phyloP scores from a whole-genome alignment of 1,140 invertebrate species.

The Meloidogyne chitwoodi region DNA sequence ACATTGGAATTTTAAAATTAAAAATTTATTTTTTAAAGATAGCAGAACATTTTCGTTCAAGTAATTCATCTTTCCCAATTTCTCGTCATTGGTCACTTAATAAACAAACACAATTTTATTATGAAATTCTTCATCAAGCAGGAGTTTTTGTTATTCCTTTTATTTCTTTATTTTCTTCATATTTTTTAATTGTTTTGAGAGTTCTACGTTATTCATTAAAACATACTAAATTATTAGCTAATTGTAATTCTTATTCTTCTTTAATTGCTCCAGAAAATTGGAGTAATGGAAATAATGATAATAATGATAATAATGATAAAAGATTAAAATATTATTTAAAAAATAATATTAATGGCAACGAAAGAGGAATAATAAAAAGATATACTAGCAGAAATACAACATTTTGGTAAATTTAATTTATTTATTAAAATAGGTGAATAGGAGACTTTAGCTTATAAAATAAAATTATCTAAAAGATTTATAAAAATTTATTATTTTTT shows the following conservation, averaged over 20 bases:
- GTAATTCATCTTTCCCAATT: neutral
- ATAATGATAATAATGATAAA: neutral
- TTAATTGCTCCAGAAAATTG: slow-evolving; percentile 13
- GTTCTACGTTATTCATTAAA: slow-evolving; percentile 40
- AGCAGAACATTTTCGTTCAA: slow-evolving; percentile 3
- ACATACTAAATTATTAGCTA: slow-evolving; percentile 10
- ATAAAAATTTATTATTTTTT: no score
- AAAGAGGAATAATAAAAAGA: neutral
- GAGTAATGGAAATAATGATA: neutral
- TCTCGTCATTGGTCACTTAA: slow-evolving; percentile 17
- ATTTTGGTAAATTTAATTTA: no score
- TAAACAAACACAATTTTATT: slow-evolving; percentile 30
- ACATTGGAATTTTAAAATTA: no score
- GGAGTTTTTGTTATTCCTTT: slow-evolving; percentile 53
- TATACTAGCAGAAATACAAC: no score
- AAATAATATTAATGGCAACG: neutral
- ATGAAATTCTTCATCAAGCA: slow-evolving; percentile 40
- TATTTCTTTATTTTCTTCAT: slow-evolving; percentile 37
- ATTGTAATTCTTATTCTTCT: neutral
- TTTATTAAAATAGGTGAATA: no score
- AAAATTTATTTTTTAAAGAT: no score
- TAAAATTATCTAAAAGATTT: no score
- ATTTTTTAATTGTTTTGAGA: slow-evolving; percentile 43
- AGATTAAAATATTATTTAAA: neutral
- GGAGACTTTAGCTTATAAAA: no score